A percentile compares a stretch with the other conserved stretches of the same genome.
Evolutionary conservation across 2,888 invertebrate genomes (phyloP).

Genomic region (Axea sp.): DNA sequence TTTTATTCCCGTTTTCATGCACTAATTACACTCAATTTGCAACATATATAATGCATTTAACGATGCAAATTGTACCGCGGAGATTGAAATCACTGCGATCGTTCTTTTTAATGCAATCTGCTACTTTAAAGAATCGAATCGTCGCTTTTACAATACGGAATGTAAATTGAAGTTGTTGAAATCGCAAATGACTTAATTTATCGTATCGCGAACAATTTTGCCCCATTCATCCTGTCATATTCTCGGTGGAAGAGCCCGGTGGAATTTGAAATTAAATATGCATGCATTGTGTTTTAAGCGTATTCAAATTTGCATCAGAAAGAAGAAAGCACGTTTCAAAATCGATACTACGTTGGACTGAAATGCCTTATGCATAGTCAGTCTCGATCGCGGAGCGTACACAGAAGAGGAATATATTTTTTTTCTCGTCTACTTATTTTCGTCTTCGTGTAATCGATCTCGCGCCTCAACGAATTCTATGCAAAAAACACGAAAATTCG

Average conservation of each 20-base stretch:
- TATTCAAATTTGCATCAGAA: conserved; percentile 41
- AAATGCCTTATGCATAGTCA: conserved; percentile 28
- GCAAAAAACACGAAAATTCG: no score
- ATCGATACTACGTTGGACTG: conserved; percentile 27
- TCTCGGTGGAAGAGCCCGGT: not conserved
- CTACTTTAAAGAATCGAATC: no score
- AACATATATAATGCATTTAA: no score
- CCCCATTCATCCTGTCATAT: not conserved
- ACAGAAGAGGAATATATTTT: not conserved
- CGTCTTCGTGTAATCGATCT: conserved; percentile 11
- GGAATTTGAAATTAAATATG: conserved; percentile 22
- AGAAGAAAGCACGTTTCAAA: conserved; percentile 33
- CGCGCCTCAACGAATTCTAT: no score
- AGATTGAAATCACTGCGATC: no score
- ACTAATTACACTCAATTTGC: no score
- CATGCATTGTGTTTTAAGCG: conserved; percentile 33
- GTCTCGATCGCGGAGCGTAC: conserved; percentile 1
- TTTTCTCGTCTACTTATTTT: conserved; percentile 5
- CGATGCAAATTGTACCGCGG: no score
- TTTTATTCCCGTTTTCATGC: no score
- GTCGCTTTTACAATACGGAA: no score
- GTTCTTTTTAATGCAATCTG: no score
- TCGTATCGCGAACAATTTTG: not conserved
- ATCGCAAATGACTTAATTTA: no score
- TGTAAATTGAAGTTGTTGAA: no score